Conservation (phyloP, 2,113 vertebrate species). For the Gasterosteus aculeatus region DNA sequence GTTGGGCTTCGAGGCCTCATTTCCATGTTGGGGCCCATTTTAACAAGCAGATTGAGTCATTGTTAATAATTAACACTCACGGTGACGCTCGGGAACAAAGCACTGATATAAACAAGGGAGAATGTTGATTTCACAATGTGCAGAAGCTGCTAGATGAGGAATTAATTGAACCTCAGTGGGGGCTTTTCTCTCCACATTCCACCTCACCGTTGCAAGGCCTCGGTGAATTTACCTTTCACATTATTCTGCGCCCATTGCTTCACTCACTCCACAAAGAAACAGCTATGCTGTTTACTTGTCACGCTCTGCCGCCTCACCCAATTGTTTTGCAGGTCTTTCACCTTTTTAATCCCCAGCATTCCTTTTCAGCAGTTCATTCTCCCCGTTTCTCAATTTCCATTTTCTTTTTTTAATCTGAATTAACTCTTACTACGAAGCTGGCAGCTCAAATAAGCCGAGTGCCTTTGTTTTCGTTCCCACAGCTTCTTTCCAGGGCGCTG, state of each 20-base stretch:
- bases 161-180: constrained; percentile 9
- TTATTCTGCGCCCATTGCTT: constrained; percentile 55
- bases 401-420: constrained; percentile 30
- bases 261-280: constrained; percentile 51
- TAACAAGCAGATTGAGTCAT: constrained; percentile 71
- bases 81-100: constrained; percentile 62
- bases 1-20: constrained; percentile 71
- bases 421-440: constrained; percentile 13
- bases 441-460: constrained; percentile 19
- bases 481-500: background rate
- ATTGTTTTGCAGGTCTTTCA: constrained; percentile 41
- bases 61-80: constrained; percentile 75
- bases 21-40: constrained; percentile 73
- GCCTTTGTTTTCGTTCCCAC: constrained; percentile 7
- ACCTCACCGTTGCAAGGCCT: constrained; percentile 62
- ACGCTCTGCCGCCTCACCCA: constrained; percentile 41
- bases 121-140: constrained; percentile 14
- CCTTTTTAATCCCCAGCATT: constrained; percentile 29
- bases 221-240: constrained; percentile 49
- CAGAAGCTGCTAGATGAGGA: background rate
- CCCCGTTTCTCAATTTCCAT: constrained; percentile 28
- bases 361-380: constrained; percentile 33
- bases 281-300: constrained; percentile 57
- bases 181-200: constrained; percentile 20
- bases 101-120: constrained; percentile 45